Percentiles rank a stretch among this genome's conserved stretches.
Conservation (phyloP, 1,140 invertebrate species). For the Aethina tumida region DNA sequence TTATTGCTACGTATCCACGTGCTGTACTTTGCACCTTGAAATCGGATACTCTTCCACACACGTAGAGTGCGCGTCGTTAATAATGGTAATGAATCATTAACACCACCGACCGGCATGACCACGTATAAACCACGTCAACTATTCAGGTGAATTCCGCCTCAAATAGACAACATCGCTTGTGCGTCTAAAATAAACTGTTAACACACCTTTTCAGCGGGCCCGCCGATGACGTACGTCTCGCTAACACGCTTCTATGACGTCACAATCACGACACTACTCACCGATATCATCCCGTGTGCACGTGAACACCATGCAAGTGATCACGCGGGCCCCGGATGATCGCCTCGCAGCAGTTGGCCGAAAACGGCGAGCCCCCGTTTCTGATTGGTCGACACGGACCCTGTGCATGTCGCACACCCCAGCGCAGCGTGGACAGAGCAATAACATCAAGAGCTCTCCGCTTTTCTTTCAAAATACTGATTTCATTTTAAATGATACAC, state of each 20-base stretch:
- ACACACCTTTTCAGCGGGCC: constrained; percentile 19
- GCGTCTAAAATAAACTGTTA: no score
- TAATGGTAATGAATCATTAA: no score
- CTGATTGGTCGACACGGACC: constrained; percentile 36
- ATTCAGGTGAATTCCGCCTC: no score
- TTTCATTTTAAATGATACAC: constrained; percentile 27
- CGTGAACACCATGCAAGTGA: constrained; percentile 46
- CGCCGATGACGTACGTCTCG: constrained; percentile 35
- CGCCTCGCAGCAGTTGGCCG: constrained; percentile 33
- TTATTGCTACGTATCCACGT: no score
- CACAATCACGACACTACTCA: constrained; percentile 37
- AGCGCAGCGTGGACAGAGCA: constrained; percentile 24
- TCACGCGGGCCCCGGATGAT: constrained; percentile 43
- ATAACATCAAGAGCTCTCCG: constrained; percentile 24
- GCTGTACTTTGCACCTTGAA: no score
- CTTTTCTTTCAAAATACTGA: constrained; percentile 19
- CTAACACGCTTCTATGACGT: constrained; percentile 41
- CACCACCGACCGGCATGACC: constrained; percentile 1
- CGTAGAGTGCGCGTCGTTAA: no score
- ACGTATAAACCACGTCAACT: neutral
- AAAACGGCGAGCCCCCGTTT: constrained; percentile 36
- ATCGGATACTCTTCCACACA: no score
- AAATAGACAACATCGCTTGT: no score
- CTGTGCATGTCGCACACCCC: constrained; percentile 25
- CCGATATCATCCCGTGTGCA: constrained; percentile 42